Base-by-base conservation (phyloP, 2,113 vertebrate genomes). In the Phasianus colchicus region DNA sequence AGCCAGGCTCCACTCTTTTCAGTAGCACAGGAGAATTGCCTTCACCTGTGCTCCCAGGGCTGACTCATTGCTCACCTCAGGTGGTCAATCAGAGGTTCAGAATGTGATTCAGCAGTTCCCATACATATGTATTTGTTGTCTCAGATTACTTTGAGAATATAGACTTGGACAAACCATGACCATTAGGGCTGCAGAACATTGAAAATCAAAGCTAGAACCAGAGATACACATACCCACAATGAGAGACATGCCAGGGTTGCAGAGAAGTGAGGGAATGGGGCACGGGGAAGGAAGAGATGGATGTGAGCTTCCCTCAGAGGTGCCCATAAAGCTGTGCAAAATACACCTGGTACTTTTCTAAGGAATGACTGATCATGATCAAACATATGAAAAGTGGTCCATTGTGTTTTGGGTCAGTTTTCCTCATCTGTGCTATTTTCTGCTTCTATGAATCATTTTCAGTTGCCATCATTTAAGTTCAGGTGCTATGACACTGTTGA, bases 241-340 rank as follows among this genome's bases (percentile, higher is more conserved):
- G 38, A 45, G 43, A 45, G 43, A 45, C 43, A 45, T 45, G 18
- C 18, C 2, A 7, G 22, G 57, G 32, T 14, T 13, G 19, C 47
- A 6, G 63, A 24, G 60, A 36, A 11, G 15, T 21, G n/a, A 21
- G 5, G 17, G 55, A 57, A 12, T 20, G 1, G 3, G 20, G 32
- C 1, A 3, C 0, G 3, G 1, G 4, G 60, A 24, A 40, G 21
- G 0, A 5, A 38, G 5, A 72, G 17, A 43, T 27, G 65, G 65
- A 40, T 20, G n/a, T 13, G 50, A 64, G 43, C 42, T 76, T 42
- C 20, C 11, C 30, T 72, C 52, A 38, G 21, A n/a, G 25, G 20
- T 36, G n/a, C 13, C n/a, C 47, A n/a, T 9, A 52, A 55, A 83
- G 27, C 34, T 32, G 25, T 13, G 20, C 47, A 73, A 47, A 57